Percentiles rank a stretch among this genome's conserved stretches.
Evolutionary conservation across 2,113 vertebrate species (phyloP).

Genomic region (Rhabdomys dilectus): DNA sequence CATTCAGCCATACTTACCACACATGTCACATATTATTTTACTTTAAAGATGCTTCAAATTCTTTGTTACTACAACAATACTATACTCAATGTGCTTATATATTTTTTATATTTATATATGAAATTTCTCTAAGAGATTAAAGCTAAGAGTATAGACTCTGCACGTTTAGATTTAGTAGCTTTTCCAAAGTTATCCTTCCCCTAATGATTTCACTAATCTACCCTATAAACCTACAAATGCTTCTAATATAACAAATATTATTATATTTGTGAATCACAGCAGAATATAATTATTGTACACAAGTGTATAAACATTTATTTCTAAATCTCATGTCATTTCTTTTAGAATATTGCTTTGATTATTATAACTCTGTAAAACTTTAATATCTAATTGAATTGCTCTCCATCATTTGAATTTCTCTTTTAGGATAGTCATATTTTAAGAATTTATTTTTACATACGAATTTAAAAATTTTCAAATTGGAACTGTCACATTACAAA

Average conservation of each 20-base stretch:
- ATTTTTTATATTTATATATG: neutral
- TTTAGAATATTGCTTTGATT: neutral
- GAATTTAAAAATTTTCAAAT: neutral
- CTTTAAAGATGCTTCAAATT: neutral
- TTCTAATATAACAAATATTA: neutral
- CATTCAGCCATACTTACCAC: too few relatives aligned
- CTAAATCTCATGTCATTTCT: neutral
- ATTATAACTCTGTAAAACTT: neutral
- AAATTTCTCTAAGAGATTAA: neutral
- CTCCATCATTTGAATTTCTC: neutral
- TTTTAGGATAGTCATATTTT: neutral
- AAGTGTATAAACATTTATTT: neutral
- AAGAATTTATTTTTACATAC: constrained; percentile 17
- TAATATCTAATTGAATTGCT: neutral
- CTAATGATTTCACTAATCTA: neutral
- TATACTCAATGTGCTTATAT: neutral
- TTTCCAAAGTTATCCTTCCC: neutral
- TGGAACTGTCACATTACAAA: neutral
- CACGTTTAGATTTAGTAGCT: neutral
- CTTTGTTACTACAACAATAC: neutral
- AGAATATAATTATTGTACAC: neutral
- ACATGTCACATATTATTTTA: neutral
- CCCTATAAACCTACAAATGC: neutral
- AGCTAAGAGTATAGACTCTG: neutral
- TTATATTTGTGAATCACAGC: neutral